These are phyloP conservation scores for Thinocorus orbignyianus DNA, from an alignment of 2,113 vertebrate species.

Conservation along the genomic window DNA sequence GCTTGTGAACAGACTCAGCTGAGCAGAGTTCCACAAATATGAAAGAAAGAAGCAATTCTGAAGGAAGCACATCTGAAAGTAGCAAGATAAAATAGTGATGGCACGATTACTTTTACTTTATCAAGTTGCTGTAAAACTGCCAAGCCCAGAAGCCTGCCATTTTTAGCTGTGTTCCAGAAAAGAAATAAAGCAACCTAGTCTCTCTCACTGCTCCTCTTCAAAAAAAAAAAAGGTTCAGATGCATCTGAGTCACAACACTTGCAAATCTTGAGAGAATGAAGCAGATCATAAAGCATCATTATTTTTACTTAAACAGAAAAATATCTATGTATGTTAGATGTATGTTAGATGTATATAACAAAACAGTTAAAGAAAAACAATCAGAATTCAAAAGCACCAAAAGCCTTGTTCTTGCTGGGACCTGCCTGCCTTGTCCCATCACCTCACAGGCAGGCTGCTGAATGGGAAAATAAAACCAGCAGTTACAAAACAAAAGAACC, in stretches of 20 bases:
- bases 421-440: not conserved
- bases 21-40: slow-evolving; percentile 25
- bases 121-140: slow-evolving; percentile 51
- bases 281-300: slow-evolving; percentile 14
- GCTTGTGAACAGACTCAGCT: slow-evolving; percentile 29
- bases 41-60: slow-evolving; percentile 52
- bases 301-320: slow-evolving; percentile 18
- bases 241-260: not conserved
- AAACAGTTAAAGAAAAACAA: not conserved
- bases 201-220: not conserved
- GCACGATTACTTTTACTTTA: slow-evolving; percentile 62
- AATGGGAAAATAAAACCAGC: not conserved
- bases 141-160: not conserved
- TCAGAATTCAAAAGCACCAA: not conserved
- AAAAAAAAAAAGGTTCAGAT: not conserved
- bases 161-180: not conserved
- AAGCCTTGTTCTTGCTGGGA: not conserved
- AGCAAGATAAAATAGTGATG: slow-evolving; percentile 55
- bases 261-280: not conserved
- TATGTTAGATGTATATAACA: not conserved
- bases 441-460: not conserved
- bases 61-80: slow-evolving; percentile 58
- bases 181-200: not conserved
- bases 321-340: not conserved
- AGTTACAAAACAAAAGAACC: not conserved